Conservation (phyloP, 2,888 invertebrate species). For the Folsomia manolachei region DNA sequence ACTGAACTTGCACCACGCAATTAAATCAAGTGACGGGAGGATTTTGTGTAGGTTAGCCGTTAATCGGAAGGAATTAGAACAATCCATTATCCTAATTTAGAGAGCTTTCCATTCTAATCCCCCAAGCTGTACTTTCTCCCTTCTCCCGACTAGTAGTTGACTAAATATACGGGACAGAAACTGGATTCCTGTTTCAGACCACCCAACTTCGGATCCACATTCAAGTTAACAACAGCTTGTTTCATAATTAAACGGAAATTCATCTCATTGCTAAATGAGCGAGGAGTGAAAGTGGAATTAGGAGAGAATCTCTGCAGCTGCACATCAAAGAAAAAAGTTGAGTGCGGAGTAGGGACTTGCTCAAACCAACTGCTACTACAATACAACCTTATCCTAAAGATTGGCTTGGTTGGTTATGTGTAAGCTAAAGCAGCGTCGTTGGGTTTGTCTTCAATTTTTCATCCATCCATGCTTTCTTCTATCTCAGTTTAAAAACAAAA, state of each 20-base stretch:
- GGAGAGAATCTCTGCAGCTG: neutral
- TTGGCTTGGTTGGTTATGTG: too few species aligned
- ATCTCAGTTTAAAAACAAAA: too few species aligned
- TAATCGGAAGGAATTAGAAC: neutral
- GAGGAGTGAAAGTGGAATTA: neutral
- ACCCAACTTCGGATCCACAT: too few species aligned
- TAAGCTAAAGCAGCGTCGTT: too few species aligned
- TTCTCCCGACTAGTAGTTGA: neutral
- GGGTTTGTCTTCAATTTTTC: too few species aligned
- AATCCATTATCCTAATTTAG: neutral
- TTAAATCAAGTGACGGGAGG: too few species aligned
- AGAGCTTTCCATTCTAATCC: neutral
- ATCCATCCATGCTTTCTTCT: too few species aligned
- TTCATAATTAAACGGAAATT: slow-evolving; percentile 11
- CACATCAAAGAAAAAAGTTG: slow-evolving; percentile 15
- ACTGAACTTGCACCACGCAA: too few species aligned
- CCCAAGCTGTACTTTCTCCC: neutral
- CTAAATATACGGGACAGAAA: too few species aligned
- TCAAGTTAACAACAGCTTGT: slow-evolving; percentile 16
- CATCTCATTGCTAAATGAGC: slow-evolving; percentile 6
- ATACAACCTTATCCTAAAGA: too few species aligned
- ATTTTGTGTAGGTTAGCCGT: too few species aligned
- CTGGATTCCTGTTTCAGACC: neutral
- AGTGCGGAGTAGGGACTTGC: too few species aligned
- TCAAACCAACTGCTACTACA: neutral